A percentile compares a stretch with the other conserved stretches of the same genome.
Evolutionary conservation across 2,797 vertebrate species (phyloP).

Genomic region (Jordanella pulchra): DNA sequence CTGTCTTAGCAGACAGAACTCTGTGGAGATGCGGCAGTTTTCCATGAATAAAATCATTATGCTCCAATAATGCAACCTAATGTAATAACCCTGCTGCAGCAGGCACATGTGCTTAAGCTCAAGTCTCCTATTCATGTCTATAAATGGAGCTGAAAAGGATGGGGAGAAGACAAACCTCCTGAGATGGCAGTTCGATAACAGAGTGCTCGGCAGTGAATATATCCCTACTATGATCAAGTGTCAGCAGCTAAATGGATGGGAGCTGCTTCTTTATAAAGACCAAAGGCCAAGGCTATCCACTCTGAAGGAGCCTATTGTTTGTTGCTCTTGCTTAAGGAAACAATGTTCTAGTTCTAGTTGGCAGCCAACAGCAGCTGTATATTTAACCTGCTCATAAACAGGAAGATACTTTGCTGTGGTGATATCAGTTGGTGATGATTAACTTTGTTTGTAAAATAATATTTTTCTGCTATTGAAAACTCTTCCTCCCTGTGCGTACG

Average conservation of each 20-base stretch:
- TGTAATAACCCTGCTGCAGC: conserved; percentile 50
- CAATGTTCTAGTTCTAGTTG: conserved; percentile 53
- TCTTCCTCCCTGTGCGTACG: conserved; percentile 28
- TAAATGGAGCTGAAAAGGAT: conserved; percentile 52
- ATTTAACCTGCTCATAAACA: conserved; percentile 38
- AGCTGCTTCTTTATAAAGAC: conserved; percentile 55
- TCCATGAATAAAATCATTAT: conserved; percentile 56
- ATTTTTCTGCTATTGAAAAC: conserved; percentile 24
- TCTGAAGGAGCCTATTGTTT: conserved; percentile 78
- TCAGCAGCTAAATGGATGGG: conserved; percentile 53
- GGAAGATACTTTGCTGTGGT: conserved; percentile 35
- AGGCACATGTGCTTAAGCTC: conserved; percentile 57
- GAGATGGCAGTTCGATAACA: conserved; percentile 45
- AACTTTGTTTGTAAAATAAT: conserved; percentile 17
- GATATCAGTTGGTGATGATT: conserved; percentile 30
- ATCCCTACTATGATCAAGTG: conserved; percentile 49
- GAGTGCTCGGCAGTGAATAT: conserved; percentile 47
- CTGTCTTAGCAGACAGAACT: conserved; percentile 10
- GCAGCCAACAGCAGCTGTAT: conserved; percentile 59
- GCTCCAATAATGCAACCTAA: conserved; percentile 51
- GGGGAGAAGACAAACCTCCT: conserved; percentile 16
- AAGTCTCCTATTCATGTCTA: conserved; percentile 49
- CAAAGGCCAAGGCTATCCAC: conserved; percentile 51
- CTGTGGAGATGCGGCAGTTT: conserved; percentile 28
- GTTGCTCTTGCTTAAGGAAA: conserved; percentile 75